Conservation (phyloP, 2,888 invertebrate species). For the Oscheius myriophilus region DNA sequence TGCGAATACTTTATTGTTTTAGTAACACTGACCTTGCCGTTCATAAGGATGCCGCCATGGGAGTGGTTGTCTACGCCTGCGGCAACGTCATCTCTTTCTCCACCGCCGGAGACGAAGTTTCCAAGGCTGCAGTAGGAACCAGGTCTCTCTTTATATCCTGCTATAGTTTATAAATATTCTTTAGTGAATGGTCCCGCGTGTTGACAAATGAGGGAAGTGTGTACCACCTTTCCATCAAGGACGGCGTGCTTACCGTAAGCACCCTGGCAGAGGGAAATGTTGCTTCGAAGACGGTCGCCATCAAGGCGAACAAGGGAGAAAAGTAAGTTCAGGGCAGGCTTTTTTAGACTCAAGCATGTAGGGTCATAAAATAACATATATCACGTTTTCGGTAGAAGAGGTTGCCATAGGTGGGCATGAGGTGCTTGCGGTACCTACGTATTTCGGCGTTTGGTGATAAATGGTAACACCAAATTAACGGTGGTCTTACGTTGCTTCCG, state of each 20-base stretch:
- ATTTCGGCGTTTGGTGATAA: too few relatives aligned
- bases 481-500: too few relatives aligned
- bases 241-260: neutral
- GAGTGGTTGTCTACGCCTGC: constrained; percentile 3
- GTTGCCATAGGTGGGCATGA: too few relatives aligned
- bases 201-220: constrained; percentile 1
- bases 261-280: constrained; percentile 4
- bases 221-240: neutral
- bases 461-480: too few relatives aligned
- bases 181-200: constrained; percentile 6
- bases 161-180: neutral
- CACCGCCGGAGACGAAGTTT: constrained; percentile 7
- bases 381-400: too few relatives aligned
- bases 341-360: too few relatives aligned
- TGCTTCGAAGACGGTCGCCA: neutral
- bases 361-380: too few relatives aligned
- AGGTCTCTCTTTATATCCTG: neutral
- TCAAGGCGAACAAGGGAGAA: constrained; percentile 2
- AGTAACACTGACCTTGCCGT: constrained; percentile 9
- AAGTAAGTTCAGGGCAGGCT: constrained; percentile 18
- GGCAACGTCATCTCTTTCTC: neutral
- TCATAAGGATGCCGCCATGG: neutral
- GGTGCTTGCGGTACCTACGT: too few relatives aligned
- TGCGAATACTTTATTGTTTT: constrained; percentile 1
- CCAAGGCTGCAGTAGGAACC: neutral